phyloP scores from a whole-genome alignment of 2,797 vertebrate genomes.

The Phrynocephalus forsythii region DNA sequence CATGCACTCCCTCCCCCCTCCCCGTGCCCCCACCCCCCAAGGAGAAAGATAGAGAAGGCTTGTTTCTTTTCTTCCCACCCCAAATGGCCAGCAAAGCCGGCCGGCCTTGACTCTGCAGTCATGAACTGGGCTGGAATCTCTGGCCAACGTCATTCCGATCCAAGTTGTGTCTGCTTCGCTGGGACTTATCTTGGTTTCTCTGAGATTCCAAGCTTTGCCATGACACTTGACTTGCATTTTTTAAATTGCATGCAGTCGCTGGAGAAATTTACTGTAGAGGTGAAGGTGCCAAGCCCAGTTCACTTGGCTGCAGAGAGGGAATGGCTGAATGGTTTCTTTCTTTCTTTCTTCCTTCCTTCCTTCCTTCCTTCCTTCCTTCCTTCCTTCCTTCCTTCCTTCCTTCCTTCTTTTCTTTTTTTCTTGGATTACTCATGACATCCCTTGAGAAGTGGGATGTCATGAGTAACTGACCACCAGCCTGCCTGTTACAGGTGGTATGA shows the following conservation, averaged over 20 bases:
- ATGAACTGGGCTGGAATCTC: slow-evolving; percentile 44
- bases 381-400: too few relatives aligned
- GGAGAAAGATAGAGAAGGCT: not conserved
- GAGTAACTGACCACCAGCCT: not conserved
- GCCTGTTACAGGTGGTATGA: too few relatives aligned
- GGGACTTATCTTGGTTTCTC: slow-evolving; percentile 71
- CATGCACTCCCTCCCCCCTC: not conserved
- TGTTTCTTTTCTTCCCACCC: slow-evolving; percentile 52
- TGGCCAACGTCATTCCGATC: slow-evolving; percentile 35
- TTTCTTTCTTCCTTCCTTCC: not conserved
- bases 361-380: too few relatives aligned
- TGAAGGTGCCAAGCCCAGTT: rapidly evolving
- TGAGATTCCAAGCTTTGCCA: slow-evolving; percentile 55
- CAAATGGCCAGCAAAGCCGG: slow-evolving; percentile 21
- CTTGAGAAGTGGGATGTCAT: not conserved
- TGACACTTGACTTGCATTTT: slow-evolving; percentile 25
- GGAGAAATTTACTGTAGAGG: rapidly evolving
- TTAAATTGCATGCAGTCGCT: rapidly evolving
- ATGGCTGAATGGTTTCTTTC: too few relatives aligned
- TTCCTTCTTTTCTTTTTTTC: too few relatives aligned
- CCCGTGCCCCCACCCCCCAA: not conserved
- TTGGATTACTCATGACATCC: not conserved
- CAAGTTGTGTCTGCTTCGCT: slow-evolving; percentile 80
- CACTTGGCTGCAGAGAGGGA: not conserved
- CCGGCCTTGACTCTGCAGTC: slow-evolving; percentile 66